Evolutionary conservation across 2,888 invertebrate species (phyloP), one percentile per base, ranked within the genome.

Genomic region (Chymomyza procnemis): DNA sequence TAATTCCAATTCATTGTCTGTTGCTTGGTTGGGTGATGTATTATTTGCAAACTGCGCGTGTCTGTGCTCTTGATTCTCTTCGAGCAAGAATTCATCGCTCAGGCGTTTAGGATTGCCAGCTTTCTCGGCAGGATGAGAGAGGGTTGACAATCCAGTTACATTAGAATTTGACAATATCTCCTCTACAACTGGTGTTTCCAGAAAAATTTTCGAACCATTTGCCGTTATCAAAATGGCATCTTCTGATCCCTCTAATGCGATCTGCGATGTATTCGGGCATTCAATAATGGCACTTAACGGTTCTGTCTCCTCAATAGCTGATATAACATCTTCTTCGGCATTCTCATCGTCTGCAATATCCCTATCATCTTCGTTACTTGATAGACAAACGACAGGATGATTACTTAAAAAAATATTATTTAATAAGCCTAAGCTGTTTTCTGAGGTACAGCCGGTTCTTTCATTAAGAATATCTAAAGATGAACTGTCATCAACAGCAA

Each of bases 161-260:
- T 54, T 22, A 3, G 54, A 21, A 54, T 54, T 18, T 0, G 82
- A 78, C 63, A 82, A 85, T 61, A 88, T 84, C 57, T 91, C 91
- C 62, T 91, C 91, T 5, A 91, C 86, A 55, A 90, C 88, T 26
- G 91, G 91, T 16, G 91, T 91, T 73, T 91, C 91, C 50, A 91
- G 70, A 61, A 88, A 91, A 61, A 91, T 89, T 66, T 88, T 88
- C 19, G 84, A 85, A 19, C 88, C 88, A 62, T 87, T 87, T 54
- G 86, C 77, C 41, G 88, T 76, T 71, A 82, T 75, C 6, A 89
- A 88, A 19, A 88, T 79, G 56, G 78, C 74, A 69, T 73, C 71
- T 46, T 64, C 66, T 63, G 61, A n/a, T 66, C 83, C 71, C 48
- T 52, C 34, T 59, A 67, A 14, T 9, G 69, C 62, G 41, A 71